Base-by-base conservation (phyloP, 1,140 invertebrate genomes). In the Diorhabda carinulata region DNA sequence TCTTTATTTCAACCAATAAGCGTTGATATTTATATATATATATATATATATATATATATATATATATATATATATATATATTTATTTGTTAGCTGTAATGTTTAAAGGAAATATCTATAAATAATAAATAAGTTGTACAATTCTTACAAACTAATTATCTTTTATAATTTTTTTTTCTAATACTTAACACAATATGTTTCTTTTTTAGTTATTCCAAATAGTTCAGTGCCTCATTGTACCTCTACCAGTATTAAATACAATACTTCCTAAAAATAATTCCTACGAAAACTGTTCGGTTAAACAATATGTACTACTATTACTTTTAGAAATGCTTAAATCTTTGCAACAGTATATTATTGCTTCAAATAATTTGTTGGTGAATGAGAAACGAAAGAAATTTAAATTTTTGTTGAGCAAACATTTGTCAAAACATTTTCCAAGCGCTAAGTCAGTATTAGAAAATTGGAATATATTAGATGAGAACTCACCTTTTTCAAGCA, bases 381-480 rank as follows among this genome's bases (percentile, higher is more conserved):
- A 41, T 56, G 73, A 76, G 64, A 78, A 79, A 66, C 73, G 79
- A 41, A n/a, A 67, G 44, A 82, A 82, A 72, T 75, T 86, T 9
- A 83, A 76, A 74, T 80, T 73, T 65, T 81, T 76, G 73, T 70
- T 86, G 44, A 78, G 82, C 43, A 81, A 81, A 74, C 83, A 83
- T 73, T 73, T 86, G 66, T 74, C 79, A 0, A 83, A 84, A 79
- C 82, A 86, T 80, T 78, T 87, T 64, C 87, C 87, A 5, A 78
- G 79, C 57, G 82, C 85, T 56, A 80, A 83, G 70, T 57, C 63
- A 2, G 76, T 88, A 68, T 78, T 88, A 25, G 78, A 78, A 62
- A 70, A 84, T 57, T 86, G 87, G 79, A 79, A 82, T 43, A 73
- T 81, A 71, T 71, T 80, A 7, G 61, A 72, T 58, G 74, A 82